Percentiles rank a stretch among this genome's conserved stretches.
Conservation (phyloP, 2,113 vertebrate genomes). For the Synchiropus splendidus region DNA sequence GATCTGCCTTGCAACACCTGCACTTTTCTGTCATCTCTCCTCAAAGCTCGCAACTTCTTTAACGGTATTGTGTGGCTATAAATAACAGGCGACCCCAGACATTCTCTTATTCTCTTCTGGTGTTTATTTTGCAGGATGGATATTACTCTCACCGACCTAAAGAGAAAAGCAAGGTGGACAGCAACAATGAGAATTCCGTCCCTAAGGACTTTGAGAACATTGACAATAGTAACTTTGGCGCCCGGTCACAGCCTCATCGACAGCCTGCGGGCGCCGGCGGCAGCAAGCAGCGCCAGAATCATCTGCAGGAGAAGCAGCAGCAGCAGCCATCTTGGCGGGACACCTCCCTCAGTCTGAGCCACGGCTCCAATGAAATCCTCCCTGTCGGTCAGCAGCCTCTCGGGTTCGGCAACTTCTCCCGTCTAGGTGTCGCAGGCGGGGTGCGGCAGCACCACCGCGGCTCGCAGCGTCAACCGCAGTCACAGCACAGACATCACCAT, state of each 20-base stretch:
- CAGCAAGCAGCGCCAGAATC: slow-evolving; percentile 73
- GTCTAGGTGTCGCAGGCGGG: slow-evolving; percentile 5
- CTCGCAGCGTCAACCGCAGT: slow-evolving; percentile 40
- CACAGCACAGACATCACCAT: slow-evolving; percentile 47
- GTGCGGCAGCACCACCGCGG: slow-evolving; percentile 43
- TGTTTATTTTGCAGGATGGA: slow-evolving; percentile 70
- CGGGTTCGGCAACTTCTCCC: slow-evolving; percentile 39
- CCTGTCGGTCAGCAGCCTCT: slow-evolving; percentile 45
- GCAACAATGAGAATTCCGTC: slow-evolving; percentile 98
- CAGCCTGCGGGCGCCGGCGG: slow-evolving; percentile 55
- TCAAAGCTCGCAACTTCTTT: too few species aligned
- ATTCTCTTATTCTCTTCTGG: slow-evolving; percentile 5
- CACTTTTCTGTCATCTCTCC: too few species aligned
- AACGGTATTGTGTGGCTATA: too few species aligned
- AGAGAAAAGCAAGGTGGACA: slow-evolving; percentile 86
- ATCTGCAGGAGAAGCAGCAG: slow-evolving; percentile 70
- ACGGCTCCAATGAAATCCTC: slow-evolving; percentile 71
- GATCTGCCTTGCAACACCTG: slow-evolving; percentile 8
- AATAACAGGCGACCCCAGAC: not conserved
- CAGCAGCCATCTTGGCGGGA: slow-evolving; percentile 70
- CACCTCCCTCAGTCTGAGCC: slow-evolving; percentile 53
- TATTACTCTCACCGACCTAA: slow-evolving; percentile 92
- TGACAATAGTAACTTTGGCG: slow-evolving; percentile 95
- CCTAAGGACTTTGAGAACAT: slow-evolving; percentile 97
- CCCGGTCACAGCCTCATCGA: slow-evolving; percentile 81